Evolutionary conservation across 1,140 invertebrate species (phyloP).

Genomic region (Drosophila serrata): DNA sequence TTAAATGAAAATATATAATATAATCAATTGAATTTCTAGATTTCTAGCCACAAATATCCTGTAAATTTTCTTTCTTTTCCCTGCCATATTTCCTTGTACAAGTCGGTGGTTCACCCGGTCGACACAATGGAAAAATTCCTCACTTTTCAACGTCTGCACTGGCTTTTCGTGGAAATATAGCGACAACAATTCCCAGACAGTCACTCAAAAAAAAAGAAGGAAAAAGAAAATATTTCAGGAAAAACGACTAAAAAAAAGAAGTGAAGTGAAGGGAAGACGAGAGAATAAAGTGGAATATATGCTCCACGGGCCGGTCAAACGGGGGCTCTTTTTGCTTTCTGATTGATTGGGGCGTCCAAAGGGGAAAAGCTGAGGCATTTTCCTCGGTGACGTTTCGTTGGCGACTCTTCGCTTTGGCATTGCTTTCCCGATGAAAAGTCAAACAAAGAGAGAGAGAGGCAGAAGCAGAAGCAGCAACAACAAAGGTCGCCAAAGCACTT

Average conservation of each 20-base stretch:
- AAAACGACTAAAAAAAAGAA: conserved; percentile 37
- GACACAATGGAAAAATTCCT: conserved; percentile 47
- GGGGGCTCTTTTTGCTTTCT: conserved; percentile 33
- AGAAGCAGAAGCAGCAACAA: conserved; percentile 35
- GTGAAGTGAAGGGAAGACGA: background rate
- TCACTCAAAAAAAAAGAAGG: conserved; percentile 36
- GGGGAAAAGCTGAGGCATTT: conserved; percentile 33
- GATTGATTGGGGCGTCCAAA: conserved; percentile 64
- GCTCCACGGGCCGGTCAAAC: conserved; percentile 17
- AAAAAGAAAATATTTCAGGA: conserved; percentile 69
- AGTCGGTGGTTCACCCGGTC: conserved; percentile 7
- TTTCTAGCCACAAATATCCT: background rate
- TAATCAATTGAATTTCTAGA: background rate
- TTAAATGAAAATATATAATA: background rate
- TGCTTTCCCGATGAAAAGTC: conserved; percentile 71
- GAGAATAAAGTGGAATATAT: conserved; percentile 16
- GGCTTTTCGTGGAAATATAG: conserved; percentile 39
- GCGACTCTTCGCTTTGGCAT: conserved; percentile 66
- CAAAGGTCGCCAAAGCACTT: conserved; percentile 53
- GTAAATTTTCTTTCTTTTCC: background rate
- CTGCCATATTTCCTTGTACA: background rate
- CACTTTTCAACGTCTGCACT: conserved; percentile 20
- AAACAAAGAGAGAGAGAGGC: conserved; percentile 32
- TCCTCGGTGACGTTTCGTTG: conserved; percentile 73
- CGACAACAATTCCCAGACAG: conserved; percentile 59